Base-by-base conservation (phyloP, 1,140 invertebrate genomes). In the Solenopsis invicta region DNA sequence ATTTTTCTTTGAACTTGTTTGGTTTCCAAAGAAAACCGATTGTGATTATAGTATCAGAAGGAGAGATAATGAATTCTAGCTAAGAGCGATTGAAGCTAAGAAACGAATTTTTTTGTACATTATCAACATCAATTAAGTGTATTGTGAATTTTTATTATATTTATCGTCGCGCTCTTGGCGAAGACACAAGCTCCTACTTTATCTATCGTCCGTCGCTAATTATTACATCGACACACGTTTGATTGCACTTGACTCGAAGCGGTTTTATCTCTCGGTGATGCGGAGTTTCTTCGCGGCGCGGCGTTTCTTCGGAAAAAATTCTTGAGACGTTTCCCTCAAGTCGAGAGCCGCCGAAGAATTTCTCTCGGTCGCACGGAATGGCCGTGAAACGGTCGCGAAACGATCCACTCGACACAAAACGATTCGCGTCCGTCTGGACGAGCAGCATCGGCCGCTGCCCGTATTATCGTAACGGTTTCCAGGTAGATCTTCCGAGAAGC, bases 401-500 rank as follows among this genome's bases (percentile, higher is more conserved):
- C 71, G 54, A 71, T 37, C 48, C 52, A 52, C 82, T 59, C 76
- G 71, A 64, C 71, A 59, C 69, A 59, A 82, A 89, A 89, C 74
- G 78, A 78, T 64, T 78, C 59, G 76, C 64, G 77, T 88, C 81
- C 77, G 82, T 90, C 87, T 71, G 62, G 21, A 62, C 24, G 61
- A 54, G 81, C 50, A 69, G 75, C 85, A 84, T 86, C 87, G 87
- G 80, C 66, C 87, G 75, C 62, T 78, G 85, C 50, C 84, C 88
- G 89, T 90, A 92, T 92, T 89, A 92, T 91, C 87, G 89, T 92
- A 92, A 92, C 91, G 91, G 91, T 92, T 90, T 64, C 61, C 81
- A 89, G 89, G 90, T 85, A 90, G 91, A 92, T 90, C 87, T 92
- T 92, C 91, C 75, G 90, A 91, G 91, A 92, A 92, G 76, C 56